Conservation (phyloP, 2,797 vertebrate genomes). For the Limnodromus scolopaceus region DNA sequence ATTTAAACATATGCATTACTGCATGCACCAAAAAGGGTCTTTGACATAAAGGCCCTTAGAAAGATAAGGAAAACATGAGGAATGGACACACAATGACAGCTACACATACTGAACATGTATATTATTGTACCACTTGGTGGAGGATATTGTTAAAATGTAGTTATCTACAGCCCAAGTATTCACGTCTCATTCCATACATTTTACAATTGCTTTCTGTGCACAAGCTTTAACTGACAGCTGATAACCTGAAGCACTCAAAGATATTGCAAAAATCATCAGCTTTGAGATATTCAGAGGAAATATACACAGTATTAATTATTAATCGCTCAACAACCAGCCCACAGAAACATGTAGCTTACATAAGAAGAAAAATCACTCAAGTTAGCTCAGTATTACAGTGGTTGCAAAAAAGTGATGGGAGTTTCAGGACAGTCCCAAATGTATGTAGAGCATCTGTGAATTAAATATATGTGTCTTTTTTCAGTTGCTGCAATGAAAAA, state of each 20-base stretch:
- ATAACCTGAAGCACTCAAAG: background rate
- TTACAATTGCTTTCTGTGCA: background rate
- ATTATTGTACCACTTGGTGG: background rate
- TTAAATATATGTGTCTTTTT: background rate
- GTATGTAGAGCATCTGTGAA: background rate
- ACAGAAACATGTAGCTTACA: background rate
- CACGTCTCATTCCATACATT: background rate
- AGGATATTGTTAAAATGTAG: background rate
- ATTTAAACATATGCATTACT: background rate
- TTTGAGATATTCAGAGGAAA: background rate
- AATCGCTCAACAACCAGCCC: background rate
- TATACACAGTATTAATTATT: background rate
- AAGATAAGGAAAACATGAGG: background rate
- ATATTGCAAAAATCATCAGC: background rate
- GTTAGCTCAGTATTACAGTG: background rate
- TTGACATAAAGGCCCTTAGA: background rate
- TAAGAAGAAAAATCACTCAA: background rate
- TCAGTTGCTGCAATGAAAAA: background rate
- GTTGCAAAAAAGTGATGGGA: background rate
- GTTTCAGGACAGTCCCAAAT: background rate
- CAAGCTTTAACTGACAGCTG: background rate
- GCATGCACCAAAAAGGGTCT: background rate
- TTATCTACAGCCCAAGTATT: background rate
- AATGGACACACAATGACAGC: background rate
- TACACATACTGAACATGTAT: background rate